Conservation (phyloP, 2,797 vertebrate species). For the Phrynocephalus guinanensis region DNA sequence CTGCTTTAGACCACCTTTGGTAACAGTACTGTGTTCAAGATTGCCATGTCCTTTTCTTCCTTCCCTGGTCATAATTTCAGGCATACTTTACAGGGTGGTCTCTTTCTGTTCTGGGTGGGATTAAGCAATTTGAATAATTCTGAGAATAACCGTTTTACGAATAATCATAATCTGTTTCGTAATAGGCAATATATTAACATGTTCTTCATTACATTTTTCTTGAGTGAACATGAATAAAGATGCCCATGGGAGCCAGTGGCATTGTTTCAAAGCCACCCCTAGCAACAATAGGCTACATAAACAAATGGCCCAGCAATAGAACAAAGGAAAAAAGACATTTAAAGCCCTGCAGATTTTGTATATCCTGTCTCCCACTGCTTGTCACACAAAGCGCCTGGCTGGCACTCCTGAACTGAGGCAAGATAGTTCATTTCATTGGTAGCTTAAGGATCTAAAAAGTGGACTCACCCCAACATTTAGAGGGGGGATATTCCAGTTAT, state of each 20-base stretch:
- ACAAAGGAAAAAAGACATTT: constrained; percentile 62
- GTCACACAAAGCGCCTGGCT: constrained; percentile 42
- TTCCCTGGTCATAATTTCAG: constrained; percentile 20
- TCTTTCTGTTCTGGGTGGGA: constrained; percentile 62
- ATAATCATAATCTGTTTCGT: constrained; percentile 66
- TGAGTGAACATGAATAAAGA: constrained; percentile 69
- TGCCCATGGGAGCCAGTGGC: constrained; percentile 60
- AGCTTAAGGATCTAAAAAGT: no score
- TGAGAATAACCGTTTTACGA: constrained; percentile 62
- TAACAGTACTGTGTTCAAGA: constrained; percentile 58
- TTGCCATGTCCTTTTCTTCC: constrained; percentile 34
- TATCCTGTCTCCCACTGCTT: constrained; percentile 44
- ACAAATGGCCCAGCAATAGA: constrained; percentile 66
- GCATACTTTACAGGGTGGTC: constrained; percentile 54
- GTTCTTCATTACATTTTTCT: constrained; percentile 68
- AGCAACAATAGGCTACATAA: constrained; percentile 69
- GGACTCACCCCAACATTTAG: no score
- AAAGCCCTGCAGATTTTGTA: constrained; percentile 53
- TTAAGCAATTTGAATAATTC: constrained; percentile 71
- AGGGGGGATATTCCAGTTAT: no score
- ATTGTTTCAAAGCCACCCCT: constrained; percentile 72
- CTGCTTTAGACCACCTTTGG: constrained; percentile 5
- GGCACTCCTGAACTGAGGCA: constrained; percentile 30
- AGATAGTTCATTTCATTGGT: not conserved
- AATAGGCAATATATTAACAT: constrained; percentile 72